phyloP scores from a whole-genome alignment of 2,113 vertebrate species.

The Pimephales promelas region DNA sequence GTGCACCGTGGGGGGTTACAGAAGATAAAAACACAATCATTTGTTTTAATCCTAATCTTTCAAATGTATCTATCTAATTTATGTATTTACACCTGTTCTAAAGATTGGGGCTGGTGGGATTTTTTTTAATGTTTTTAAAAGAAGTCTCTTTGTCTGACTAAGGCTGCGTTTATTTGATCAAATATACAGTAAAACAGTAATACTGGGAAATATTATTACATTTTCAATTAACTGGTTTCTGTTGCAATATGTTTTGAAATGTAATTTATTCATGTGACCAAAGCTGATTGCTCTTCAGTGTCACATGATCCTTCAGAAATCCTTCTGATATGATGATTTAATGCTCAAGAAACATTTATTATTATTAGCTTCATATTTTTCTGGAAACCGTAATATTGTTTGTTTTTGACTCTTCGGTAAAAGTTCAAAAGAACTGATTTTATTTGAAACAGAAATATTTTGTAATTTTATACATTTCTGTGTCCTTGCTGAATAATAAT shows the following conservation, averaged over 20 bases:
- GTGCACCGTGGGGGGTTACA: constrained; percentile 39
- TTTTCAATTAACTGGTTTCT: not conserved
- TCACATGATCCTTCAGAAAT: not conserved
- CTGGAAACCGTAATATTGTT: not conserved
- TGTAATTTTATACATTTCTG: too few species aligned
- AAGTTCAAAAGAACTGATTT: too few species aligned
- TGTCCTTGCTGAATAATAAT: not conserved
- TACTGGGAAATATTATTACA: not conserved
- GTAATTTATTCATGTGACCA: too few species aligned
- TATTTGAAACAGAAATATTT: too few species aligned
- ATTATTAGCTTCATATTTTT: not conserved
- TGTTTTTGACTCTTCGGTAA: not conserved
- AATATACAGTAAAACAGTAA: not conserved
- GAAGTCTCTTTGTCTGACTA: too few species aligned
- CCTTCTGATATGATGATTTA: not conserved
- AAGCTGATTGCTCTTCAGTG: not conserved
- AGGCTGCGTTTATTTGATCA: not conserved
- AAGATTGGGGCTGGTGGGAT: too few species aligned
- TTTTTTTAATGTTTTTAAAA: too few species aligned
- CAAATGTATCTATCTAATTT: not conserved
- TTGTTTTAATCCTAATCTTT: not conserved
- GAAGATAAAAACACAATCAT: constrained; percentile 36
- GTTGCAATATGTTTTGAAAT: not conserved
- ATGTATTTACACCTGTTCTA: not conserved
- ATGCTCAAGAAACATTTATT: not conserved